Evolutionary conservation across 2,113 vertebrate species (phyloP).

Genomic region (Trochalopteron elliotii): DNA sequence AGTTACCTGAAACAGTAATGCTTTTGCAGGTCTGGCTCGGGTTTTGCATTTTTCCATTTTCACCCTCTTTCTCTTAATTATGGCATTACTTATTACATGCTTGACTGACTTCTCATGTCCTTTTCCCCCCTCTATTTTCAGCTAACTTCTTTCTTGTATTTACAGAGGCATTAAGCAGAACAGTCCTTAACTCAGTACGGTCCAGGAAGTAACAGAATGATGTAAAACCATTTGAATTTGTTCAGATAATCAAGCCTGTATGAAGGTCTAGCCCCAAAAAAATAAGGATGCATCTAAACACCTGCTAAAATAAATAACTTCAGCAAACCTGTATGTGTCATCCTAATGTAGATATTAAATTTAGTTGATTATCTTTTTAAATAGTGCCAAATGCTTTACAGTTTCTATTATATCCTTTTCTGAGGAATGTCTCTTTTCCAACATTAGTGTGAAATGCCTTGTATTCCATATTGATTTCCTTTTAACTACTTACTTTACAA

Average conservation of each 20-base stretch:
- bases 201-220: neutral
- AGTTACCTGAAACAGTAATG: neutral
- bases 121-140: neutral
- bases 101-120: neutral
- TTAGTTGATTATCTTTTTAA: neutral
- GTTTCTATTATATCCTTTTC: neutral
- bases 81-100: neutral
- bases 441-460: neutral
- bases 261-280: neutral
- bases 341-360: neutral
- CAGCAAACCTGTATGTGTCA: neutral
- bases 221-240: neutral
- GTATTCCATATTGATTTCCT: neutral
- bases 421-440: neutral
- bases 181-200: neutral
- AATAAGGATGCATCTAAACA: neutral
- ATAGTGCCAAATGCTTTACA: neutral
- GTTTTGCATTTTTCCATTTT: neutral
- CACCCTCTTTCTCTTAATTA: neutral
- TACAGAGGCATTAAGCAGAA: neutral
- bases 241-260: neutral
- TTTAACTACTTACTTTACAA: neutral
- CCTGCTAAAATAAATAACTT: neutral
- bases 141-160: neutral
- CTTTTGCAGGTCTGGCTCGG: neutral